A percentile compares a stretch with the other conserved stretches of the same genome.
phyloP scores from a whole-genome alignment of 2,888 invertebrate genomes.

The Drosophila imparisetae region DNA sequence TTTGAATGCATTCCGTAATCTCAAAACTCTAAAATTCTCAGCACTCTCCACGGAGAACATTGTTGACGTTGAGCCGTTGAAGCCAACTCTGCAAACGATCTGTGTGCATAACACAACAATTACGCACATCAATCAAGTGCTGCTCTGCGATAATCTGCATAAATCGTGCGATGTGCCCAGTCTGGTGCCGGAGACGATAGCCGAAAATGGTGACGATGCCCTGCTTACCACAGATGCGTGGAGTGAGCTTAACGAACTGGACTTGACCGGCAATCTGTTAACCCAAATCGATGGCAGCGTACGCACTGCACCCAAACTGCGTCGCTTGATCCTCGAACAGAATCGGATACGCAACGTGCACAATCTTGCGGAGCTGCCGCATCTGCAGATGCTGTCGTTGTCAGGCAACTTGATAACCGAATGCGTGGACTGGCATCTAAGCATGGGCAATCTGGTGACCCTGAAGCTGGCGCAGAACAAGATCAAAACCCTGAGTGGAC shows the following conservation, averaged over 20 bases:
- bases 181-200: conserved; percentile 44
- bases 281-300: conserved; percentile 92
- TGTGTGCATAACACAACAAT: conserved; percentile 83
- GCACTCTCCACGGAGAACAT: conserved; percentile 89
- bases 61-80: conserved; percentile 85
- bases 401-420: conserved; percentile 91
- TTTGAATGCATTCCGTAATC: conserved; percentile 91
- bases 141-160: conserved; percentile 94
- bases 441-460: conserved; percentile 94
- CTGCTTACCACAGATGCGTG: conserved; percentile 84
- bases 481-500: conserved; percentile 89
- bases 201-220: conserved; percentile 23
- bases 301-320: conserved; percentile 90
- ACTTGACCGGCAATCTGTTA: conserved; percentile 92
- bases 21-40: conserved; percentile 89
- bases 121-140: conserved; percentile 89
- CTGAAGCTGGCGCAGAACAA: conserved; percentile 94
- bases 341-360: conserved; percentile 91
- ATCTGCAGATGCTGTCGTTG: conserved; percentile 90
- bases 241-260: conserved; percentile 89
- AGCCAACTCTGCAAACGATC: conserved; percentile 85
- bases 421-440: conserved; percentile 92
- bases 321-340: conserved; percentile 90
- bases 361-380: conserved; percentile 91
- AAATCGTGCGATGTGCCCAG: conserved; percentile 85